These are phyloP conservation scores for Bellardia pandia DNA, from an alignment of 2,888 invertebrate species.

Conservation along the genomic window DNA sequence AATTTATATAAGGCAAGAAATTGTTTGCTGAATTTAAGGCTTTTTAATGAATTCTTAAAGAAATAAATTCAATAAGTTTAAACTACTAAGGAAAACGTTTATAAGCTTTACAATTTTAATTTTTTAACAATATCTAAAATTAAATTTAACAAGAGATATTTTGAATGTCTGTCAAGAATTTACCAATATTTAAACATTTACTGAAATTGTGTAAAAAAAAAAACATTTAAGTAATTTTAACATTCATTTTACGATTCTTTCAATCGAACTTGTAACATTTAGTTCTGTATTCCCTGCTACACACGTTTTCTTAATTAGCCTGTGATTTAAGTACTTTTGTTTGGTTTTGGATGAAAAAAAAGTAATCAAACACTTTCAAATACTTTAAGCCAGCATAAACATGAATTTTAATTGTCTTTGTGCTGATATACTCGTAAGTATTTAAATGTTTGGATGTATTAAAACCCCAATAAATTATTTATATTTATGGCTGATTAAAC, in stretches of 20 bases:
- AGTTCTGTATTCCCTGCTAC: constrained; percentile 20
- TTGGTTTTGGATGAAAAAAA: neutral
- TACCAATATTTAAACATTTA: neutral
- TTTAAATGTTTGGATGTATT: neutral
- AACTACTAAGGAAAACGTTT: too few species aligned
- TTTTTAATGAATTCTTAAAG: too few species aligned
- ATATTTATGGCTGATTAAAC: constrained; percentile 58
- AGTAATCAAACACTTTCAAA: constrained; percentile 33
- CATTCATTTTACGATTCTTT: neutral
- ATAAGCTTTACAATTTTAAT: too few species aligned
- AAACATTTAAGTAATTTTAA: constrained; percentile 1
- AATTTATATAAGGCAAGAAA: too few species aligned
- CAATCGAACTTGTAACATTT: constrained; percentile 1
- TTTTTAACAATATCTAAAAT: too few species aligned
- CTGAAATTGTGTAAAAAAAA: neutral
- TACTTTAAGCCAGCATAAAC: constrained; percentile 26
- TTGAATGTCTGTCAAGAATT: neutral
- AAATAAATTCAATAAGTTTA: too few species aligned
- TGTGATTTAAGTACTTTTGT: constrained; percentile 2
- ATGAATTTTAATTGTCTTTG: constrained; percentile 38
- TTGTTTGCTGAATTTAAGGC: too few species aligned
- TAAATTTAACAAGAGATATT: too few species aligned
- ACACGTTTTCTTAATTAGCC: constrained; percentile 46
- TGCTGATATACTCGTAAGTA: neutral
- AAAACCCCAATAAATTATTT: constrained; percentile 28